Base-by-base conservation (phyloP, 1,140 invertebrate genomes). In the Streblospio benedicti region DNA sequence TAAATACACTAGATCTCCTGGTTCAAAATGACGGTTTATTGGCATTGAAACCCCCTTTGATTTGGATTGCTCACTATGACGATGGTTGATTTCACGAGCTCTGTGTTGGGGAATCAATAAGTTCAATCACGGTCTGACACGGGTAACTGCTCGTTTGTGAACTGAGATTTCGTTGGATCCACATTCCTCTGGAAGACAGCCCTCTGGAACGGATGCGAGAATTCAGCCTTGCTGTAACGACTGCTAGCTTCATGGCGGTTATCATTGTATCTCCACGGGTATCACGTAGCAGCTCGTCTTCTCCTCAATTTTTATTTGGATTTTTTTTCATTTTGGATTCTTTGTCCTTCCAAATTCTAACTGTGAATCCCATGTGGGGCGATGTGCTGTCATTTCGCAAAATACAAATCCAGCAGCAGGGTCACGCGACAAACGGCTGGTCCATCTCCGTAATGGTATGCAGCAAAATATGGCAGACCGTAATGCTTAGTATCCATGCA, bases 301-400 rank as follows among this genome's bases (percentile, higher is more conserved):
- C 50, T n/a, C 12, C 60, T 23, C 63, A 60, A 25, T 65, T 65
- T 43, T 65, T 67, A 49, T 65, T 65, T 6, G 12, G 4, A 41
- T 67, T 67, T 47, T 67, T 65, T 2, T 56, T 31, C 18, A 50
- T 3, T 28, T 60, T 63, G 32, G 65, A 25, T 43, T 65, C 63
- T 38, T 60, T 45, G n/a, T n/a, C n/a, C n/a, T n/a, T n/a, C n/a
- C n/a, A n/a, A n/a, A n/a, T n/a, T n/a, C n/a, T n/a, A n/a, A n/a
- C n/a, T n/a, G 4, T 43, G 5, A 12, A 65, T 55, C 4, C 63
- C 18, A 12, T 60, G 51, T 20, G 23, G 41, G 20, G 49, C 12
- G 16, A 67, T 12, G 52, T 23, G 25, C 63, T 31, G 32, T 67
- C 60, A 4, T 60, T 38, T 16, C 54, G 33, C 4, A 65, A 25